Evolutionary conservation across 2,888 invertebrate genomes (phyloP).

Genomic region (Drosophila austrosaltans): DNA sequence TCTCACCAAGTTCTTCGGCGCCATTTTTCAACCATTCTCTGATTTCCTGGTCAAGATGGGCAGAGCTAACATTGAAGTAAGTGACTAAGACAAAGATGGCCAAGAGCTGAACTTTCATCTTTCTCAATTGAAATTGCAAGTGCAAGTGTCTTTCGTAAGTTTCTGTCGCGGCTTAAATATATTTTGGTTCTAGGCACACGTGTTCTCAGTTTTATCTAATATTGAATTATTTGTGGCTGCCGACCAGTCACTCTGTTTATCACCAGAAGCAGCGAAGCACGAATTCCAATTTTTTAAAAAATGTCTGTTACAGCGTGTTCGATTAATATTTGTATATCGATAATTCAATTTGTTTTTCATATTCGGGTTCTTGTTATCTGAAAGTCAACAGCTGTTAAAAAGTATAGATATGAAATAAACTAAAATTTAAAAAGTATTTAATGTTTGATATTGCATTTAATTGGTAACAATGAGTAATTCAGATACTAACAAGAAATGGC

Average conservation of each 20-base stretch:
- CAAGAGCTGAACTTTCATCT: constrained; percentile 41
- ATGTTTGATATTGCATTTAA: not conserved
- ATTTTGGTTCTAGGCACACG: constrained; percentile 35
- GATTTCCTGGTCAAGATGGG: constrained; percentile 10
- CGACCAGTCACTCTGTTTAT: not conserved
- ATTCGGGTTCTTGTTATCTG: not conserved
- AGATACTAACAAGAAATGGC: not conserved
- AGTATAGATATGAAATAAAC: not conserved
- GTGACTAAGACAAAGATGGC: constrained; percentile 29
- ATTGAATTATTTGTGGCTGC: not conserved
- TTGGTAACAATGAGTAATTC: not conserved
- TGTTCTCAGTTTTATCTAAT: constrained; percentile 23
- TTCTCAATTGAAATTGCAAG: constrained; percentile 18
- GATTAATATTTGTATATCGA: not conserved
- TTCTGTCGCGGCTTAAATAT: constrained; percentile 54
- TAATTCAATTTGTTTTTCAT: not conserved
- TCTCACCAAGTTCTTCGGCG: constrained; percentile 41
- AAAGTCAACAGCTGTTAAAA: not conserved
- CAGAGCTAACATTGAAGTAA: constrained; percentile 17
- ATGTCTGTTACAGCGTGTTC: not conserved
- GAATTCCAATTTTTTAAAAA: not conserved
- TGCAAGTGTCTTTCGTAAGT: constrained; percentile 33
- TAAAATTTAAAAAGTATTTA: not conserved
- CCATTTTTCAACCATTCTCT: constrained; percentile 35
- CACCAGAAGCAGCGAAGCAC: not conserved